Base-by-base conservation (phyloP, 2,888 invertebrate species). In the Pyrgus malvae region DNA sequence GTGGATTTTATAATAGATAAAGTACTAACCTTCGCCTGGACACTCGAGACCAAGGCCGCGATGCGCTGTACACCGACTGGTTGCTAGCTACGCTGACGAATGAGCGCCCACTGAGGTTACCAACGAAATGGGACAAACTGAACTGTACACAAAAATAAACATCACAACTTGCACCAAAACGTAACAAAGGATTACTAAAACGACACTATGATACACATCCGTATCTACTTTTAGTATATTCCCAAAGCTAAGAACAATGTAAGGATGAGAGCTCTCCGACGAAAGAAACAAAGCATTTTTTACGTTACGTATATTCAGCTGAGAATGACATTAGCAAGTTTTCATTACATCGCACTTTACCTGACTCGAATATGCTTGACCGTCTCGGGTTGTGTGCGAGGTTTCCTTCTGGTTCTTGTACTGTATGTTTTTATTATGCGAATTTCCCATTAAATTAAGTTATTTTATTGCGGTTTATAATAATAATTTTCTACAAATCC, bases 11-110 rank as follows among this genome's bases (percentile, higher is more conserved):
- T 56, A 68, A 69, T 64, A 70, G 48, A 64, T 59, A 35, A 21
- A 4, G 56, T 62, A 80, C 83, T 85, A 79, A 93, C 93, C 93
- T 93, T 89, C 92, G 91, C 72, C 92, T 83, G 69, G 93, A 93
- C 68, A 92, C 85, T 69, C 93, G 91, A 70, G 93, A 93, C 92
- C 93, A 94, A 74, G 93, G 93, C 73, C 92, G 91, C 65, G 91
- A 91, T 74, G 91, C 88, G 78, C 92, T 93, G 76, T 89, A 91
- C 57, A 89, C 91, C 23, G 92, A 92, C 78, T 91, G 91, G 76
- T 90, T 91, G 74, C 92, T 93, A 62, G 87, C 87, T 61, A 90
- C 80, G 74, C 93, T 93, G 60, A 83, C 78, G 80, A 91, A 91
- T 64, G 92, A 93, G 71, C 91, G 90, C 68, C 91, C 92, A 81